Conservation (phyloP, 92 coral and sea anemone genomes). For the Phenganax marumi region DNA sequence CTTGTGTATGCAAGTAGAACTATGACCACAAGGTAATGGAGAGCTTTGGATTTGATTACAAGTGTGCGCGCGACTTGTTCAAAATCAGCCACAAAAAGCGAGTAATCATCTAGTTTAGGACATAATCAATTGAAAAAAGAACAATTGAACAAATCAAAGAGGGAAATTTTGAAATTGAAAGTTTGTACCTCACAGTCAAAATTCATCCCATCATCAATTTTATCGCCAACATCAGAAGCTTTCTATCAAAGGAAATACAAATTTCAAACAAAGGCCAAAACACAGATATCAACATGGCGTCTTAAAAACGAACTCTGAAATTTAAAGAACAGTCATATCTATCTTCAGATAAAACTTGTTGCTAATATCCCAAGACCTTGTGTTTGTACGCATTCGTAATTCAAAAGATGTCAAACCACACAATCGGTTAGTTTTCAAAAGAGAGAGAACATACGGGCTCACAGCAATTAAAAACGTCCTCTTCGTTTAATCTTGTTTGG, state of each 20-base stretch:
- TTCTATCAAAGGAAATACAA: slow-evolving; percentile 11
- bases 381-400: no score
- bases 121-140: no score
- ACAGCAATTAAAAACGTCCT: slow-evolving; percentile 48
- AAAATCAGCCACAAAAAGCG: no score
- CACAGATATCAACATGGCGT: neutral
- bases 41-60: neutral
- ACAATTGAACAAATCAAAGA: no score
- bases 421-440: no score
- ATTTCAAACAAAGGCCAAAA: neutral
- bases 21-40: no score
- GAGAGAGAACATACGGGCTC: slow-evolving; percentile 53
- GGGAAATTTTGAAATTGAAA: no score
- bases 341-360: neutral
- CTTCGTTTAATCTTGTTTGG: slow-evolving; percentile 46
- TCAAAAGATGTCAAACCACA: no score
- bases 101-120: no score
- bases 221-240: slow-evolving; percentile 60
- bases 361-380: no score
- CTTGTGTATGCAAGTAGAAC: neutral
- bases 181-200: slow-evolving; percentile 76
- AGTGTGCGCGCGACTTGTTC: neutral
- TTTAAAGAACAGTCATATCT: no score
- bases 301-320: no score
- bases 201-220: slow-evolving; percentile 78